These are phyloP conservation scores for Menura novaehollandiae DNA, from an alignment of 2,113 vertebrate species.

Conservation along the genomic window DNA sequence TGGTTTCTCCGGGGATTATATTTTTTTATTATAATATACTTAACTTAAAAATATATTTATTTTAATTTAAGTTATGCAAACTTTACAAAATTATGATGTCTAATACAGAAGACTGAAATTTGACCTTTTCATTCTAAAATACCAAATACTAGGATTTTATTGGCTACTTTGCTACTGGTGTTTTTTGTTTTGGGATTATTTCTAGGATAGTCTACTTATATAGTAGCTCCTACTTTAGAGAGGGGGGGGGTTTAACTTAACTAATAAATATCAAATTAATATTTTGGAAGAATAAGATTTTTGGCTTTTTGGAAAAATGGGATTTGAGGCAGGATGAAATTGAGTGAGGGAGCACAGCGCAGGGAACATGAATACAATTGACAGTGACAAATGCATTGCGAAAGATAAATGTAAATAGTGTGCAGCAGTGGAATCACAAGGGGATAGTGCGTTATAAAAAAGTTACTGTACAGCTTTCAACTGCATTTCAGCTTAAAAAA, in stretches of 20 bases:
- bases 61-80: background rate
- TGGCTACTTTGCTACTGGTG: background rate
- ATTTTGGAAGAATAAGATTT: background rate
- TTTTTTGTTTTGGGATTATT: background rate
- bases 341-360: background rate
- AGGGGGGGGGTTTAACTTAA: accelerated
- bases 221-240: background rate
- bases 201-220: background rate
- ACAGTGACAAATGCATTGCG: background rate
- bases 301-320: background rate
- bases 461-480: background rate
- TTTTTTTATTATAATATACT: background rate
- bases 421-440: background rate
- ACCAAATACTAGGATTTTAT: background rate
- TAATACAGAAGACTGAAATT: background rate
- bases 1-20: background rate
- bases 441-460: background rate
- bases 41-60: background rate
- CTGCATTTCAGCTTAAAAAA: background rate
- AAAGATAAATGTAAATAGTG: background rate
- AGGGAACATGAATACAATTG: background rate
- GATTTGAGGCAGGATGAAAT: background rate
- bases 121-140: background rate
- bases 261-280: background rate
- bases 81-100: background rate